phyloP scores from a whole-genome alignment of 2,113 vertebrate genomes.

The Lanius collurio region DNA sequence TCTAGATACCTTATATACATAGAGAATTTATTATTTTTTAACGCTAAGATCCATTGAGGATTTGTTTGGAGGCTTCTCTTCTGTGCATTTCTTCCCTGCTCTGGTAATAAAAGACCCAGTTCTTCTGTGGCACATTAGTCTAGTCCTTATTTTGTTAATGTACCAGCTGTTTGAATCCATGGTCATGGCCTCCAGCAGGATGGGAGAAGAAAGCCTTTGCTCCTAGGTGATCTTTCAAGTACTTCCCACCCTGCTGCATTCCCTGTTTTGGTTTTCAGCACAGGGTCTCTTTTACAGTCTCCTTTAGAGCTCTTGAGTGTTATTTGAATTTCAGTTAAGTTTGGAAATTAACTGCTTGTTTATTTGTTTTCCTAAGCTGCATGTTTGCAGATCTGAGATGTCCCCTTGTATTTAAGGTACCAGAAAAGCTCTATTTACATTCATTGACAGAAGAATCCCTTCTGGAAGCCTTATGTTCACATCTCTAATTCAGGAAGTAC shows the following conservation, averaged over 20 bases:
- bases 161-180: neutral
- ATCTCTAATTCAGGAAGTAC: neutral
- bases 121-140: neutral
- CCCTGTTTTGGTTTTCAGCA: neutral
- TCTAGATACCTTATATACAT: neutral
- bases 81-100: neutral
- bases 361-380: neutral
- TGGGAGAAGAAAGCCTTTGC: neutral
- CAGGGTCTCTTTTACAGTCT: neutral
- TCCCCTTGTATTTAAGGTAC: neutral
- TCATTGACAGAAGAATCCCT: neutral
- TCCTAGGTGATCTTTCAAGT: neutral
- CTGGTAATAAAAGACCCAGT: neutral
- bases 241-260: rapidly evolving
- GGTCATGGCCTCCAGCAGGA: neutral
- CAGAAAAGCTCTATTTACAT: neutral
- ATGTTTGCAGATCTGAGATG: neutral
- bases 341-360: neutral
- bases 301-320: neutral
- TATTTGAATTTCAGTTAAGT: neutral
- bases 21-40: neutral
- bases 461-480: neutral
- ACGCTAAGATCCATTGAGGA: neutral
- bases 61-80: neutral
- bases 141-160: neutral